phyloP scores from a whole-genome alignment of 1,140 invertebrate genomes.

The Pogonognathellus flavescens region DNA sequence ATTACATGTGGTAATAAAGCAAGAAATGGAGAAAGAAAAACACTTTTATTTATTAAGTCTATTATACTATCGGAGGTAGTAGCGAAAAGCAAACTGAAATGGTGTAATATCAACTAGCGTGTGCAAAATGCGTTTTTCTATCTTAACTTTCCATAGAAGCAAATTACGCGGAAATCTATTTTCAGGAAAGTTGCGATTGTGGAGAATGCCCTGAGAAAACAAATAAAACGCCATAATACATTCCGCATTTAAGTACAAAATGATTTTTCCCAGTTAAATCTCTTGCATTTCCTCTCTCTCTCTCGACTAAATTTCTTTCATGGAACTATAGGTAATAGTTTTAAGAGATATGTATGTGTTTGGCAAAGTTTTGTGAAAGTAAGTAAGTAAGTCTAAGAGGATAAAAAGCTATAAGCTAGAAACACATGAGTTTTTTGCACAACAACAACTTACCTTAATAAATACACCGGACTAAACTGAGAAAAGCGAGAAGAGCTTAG shows the following conservation, averaged over 20 bases:
- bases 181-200: background rate
- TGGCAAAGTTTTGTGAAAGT: background rate
- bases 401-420: background rate
- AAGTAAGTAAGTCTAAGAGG: background rate
- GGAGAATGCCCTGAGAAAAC: background rate
- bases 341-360: background rate
- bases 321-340: background rate
- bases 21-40: too few species aligned
- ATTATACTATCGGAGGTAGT: too few species aligned
- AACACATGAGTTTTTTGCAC: background rate
- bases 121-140: background rate
- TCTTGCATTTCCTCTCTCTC: background rate
- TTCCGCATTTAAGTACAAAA: background rate
- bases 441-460: too few species aligned
- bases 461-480: too few species aligned
- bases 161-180: background rate
- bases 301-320: background rate
- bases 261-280: slow-evolving; percentile 30
- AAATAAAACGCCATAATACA: slow-evolving; percentile 20
- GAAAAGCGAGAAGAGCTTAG: too few species aligned
- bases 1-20: too few species aligned
- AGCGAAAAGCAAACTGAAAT: too few species aligned
- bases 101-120: background rate
- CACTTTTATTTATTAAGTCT: too few species aligned
- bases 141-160: background rate